A percentile compares a stretch with the other conserved stretches of the same genome.
phyloP scores from a whole-genome alignment of 2,113 vertebrate genomes.

The Alexandromys fortis region DNA sequence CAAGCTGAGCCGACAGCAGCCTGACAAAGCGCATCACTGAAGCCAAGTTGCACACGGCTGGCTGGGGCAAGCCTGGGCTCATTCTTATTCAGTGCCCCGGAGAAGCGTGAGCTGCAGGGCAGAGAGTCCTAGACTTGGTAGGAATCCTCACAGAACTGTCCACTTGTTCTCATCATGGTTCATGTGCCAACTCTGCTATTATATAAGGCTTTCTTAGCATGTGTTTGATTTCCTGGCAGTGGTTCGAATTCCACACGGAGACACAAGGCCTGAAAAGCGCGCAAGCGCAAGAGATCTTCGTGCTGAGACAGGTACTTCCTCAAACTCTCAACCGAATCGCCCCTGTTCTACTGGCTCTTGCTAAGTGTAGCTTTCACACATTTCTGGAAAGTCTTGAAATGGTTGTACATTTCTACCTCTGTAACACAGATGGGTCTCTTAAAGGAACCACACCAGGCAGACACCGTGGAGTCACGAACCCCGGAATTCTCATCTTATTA shows the following conservation, averaged over 20 bases:
- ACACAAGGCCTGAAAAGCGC: not conserved
- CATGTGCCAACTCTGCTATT: not conserved
- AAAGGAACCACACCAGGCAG: not conserved
- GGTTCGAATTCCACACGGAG: not conserved
- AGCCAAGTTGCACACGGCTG: not conserved
- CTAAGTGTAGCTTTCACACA: not conserved
- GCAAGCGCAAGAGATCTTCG: not conserved
- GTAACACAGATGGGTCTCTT: not conserved
- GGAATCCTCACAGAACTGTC: not conserved
- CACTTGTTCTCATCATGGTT: not conserved
- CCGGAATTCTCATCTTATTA: not conserved
- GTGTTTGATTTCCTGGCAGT: not conserved
- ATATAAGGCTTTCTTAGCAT: not conserved
- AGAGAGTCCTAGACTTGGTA: too few species aligned
- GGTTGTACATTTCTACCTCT: not conserved
- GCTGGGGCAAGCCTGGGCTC: not conserved
- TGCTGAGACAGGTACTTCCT: not conserved
- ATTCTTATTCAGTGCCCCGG: accelerated
- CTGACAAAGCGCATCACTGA: not conserved
- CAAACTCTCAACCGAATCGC: not conserved
- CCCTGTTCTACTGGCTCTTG: not conserved
- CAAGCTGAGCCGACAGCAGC: not conserved
- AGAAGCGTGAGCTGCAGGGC: not conserved
- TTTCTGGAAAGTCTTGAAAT: not conserved
- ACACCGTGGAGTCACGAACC: accelerated